Evolutionary conservation across 2,797 vertebrate genomes (phyloP), one percentile per base, ranked within the genome.

Genomic region (Falco columbarius): DNA sequence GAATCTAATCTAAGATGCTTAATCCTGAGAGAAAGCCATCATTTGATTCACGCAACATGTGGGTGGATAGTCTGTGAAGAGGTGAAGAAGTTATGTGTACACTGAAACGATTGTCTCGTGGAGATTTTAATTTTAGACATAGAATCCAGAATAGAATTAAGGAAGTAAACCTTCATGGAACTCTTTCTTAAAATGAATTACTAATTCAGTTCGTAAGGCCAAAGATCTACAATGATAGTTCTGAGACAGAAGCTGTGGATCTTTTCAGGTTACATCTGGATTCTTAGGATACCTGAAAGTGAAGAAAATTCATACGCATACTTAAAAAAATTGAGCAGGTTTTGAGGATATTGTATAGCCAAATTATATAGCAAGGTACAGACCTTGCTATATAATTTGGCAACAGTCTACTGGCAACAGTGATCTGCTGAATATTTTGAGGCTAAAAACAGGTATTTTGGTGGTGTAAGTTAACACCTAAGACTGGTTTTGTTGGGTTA

Each of bases 81-180:
- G 5, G 6, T 36, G 36, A 36, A 36, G 36, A 22, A 1, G 2
- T 58, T 67, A 46, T 21, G 12, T 40, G 13, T 91, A 61, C 12
- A 44, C 6, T 34, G 38, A 58, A 85, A 51, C 0, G 0, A 26
- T 66, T 13, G 2, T 58, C 38, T 36, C 3, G 0, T 14, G 46
- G 26, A 46, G 70, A 52, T 77, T 63, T 32, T 59, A 29, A 7
- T 42, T 90, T 61, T 47, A 89, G 34, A 26, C 17, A 5, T 10
- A 13, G 12, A 14, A 32, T 84, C 59, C n/a, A 54, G 26, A 56
- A 34, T 44, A 62, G 9, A 22, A 24, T 65, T 68, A 14, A 68
- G 27, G 27, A 92, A 82, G 4, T 82, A 2, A 83, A 54, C n/a
- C 7, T 68, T 61, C 18, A 19, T 82, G 10, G 24, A 54, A 32